A percentile compares a stretch with the other conserved stretches of the same genome.
These are phyloP conservation scores for Cyprichromis sp. DNA, from an alignment of 2,113 vertebrate species.

Conservation along the genomic window DNA sequence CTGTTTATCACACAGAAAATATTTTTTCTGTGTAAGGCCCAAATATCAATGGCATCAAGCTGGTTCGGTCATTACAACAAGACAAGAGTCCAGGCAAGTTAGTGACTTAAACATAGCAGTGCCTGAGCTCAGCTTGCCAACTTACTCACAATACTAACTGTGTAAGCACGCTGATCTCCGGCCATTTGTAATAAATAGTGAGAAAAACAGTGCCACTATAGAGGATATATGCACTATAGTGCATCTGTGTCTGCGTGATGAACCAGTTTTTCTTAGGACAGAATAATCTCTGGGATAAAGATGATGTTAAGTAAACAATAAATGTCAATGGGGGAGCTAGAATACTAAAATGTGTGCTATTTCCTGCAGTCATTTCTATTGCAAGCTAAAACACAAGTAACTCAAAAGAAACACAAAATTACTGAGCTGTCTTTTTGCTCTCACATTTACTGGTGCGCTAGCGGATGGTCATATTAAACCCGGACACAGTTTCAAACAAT, in stretches of 20 bases:
- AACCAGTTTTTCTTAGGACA: not conserved
- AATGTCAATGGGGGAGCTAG: not conserved
- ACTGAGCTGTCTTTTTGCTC: not conserved
- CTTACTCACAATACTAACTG: not conserved
- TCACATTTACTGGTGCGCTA: not conserved
- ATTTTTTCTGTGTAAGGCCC: not conserved
- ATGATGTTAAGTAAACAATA: not conserved
- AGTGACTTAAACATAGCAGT: not conserved
- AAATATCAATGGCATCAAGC: not conserved
- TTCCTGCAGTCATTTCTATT: not conserved
- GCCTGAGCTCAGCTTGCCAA: not conserved
- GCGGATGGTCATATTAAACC: not conserved
- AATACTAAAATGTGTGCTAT: not conserved
- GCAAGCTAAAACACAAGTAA: not conserved
- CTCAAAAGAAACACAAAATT: not conserved
- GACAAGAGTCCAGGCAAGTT: not conserved
- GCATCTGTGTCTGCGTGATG: not conserved
- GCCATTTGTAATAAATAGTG: not conserved
- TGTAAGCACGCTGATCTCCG: not conserved
- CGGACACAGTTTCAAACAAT: not conserved
- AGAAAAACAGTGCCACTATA: not conserved
- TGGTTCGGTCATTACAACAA: not conserved
- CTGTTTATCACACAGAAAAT: not conserved
- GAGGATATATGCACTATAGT: not conserved
- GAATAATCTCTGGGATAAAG: not conserved